Evolutionary conservation across 2,888 invertebrate genomes (phyloP), one percentile per base, ranked within the genome.

Genomic region (Calliphora vomitoria): DNA sequence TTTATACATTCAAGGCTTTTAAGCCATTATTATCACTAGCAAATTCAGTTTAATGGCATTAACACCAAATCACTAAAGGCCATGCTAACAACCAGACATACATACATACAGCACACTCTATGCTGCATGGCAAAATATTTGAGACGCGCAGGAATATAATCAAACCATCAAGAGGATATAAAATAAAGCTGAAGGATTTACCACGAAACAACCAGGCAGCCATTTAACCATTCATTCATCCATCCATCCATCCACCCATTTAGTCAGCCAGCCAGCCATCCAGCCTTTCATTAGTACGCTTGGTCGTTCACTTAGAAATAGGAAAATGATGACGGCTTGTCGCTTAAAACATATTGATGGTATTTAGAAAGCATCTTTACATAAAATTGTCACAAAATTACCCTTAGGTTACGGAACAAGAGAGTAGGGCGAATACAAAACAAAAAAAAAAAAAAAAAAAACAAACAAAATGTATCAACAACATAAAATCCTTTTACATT

Each of bases 1-100:
- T 55, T 47, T 20, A 55, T 31, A 18, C 31, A 6, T 74, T 78
- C 38, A 82, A 66, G 44, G 60, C 58, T 74, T 74, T 72, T 41
- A 38, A 81, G 53, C 66, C 58, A 41, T 83, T 83, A 20, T 66
- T 66, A 72, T 84, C 60, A 66, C 75, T 53, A 72, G 55, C 55
- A 78, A 78, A 82, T 68, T 55, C 18, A n/a, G 44, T 87, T 71
- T 76, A 81, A 83, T 74, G 74, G 68, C 68, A 87, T 84, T 84
- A 84, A 82, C 87, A 87, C 41, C 78, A 82, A 84, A 87, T 84
- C 25, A 84, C 81, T 81, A 55, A 81, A 74, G 86, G 82, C 74
- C 18, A 82, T 68, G 55, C 50, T 44, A 25, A 62, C 15, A 60
- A 20, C 47, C 38, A 75, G n/a, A 31, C 50, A 53, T 20, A 50